phyloP scores from a whole-genome alignment of 1,140 invertebrate species.

The Bombus picipes region DNA sequence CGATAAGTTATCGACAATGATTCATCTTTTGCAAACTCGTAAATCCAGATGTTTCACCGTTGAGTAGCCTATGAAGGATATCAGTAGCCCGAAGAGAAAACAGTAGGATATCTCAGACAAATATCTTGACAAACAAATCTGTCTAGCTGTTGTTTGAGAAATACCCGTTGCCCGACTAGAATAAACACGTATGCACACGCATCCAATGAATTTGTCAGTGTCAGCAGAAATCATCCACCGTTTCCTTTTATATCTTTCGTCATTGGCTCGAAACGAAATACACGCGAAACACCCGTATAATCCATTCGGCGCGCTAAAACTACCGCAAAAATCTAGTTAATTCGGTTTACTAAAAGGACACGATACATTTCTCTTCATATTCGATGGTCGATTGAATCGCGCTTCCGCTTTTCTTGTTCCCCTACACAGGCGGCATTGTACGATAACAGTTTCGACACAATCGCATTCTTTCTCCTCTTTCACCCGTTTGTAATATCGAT shows the following conservation, averaged over 20 bases:
- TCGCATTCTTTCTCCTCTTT: too few relatives aligned
- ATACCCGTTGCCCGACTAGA: neutral
- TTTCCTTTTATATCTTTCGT: too few relatives aligned
- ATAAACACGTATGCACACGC: neutral
- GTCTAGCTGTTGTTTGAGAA: neutral
- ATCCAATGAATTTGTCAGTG: neutral
- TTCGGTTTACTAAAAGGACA: neutral
- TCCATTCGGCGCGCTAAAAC: too few relatives aligned
- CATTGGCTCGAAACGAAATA: neutral
- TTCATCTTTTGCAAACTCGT: too few relatives aligned
- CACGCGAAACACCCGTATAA: too few relatives aligned
- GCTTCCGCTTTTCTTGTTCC: too few relatives aligned
- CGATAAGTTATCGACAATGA: neutral
- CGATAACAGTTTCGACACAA: neutral
- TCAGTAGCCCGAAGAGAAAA: neutral
- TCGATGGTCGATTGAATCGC: conserved; percentile 2
- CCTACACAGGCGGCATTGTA: neutral
- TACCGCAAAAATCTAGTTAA: neutral
- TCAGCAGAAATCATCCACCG: neutral
- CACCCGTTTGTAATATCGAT: neutral
- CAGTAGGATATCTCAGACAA: neutral
- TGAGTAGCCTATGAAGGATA: neutral
- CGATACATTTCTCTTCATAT: neutral
- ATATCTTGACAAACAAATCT: neutral
- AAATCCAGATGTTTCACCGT: neutral